Evolutionary conservation across 2,797 vertebrate species (phyloP).

Genomic region (Cyclura pinguis): DNA sequence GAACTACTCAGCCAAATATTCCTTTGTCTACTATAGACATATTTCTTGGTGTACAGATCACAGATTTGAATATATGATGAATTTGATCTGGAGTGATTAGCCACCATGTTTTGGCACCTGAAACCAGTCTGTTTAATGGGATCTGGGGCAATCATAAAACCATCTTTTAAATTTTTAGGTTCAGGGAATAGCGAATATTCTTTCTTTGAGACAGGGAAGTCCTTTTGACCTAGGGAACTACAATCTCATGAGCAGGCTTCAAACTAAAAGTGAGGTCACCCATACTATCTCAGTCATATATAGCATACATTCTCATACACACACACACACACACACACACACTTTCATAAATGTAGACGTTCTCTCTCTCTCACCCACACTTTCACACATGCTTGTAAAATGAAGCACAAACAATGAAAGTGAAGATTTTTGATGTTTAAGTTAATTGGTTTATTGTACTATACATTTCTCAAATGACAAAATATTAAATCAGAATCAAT

Average conservation of each 20-base stretch:
- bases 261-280: background rate
- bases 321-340: background rate
- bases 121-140: background rate
- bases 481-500: conserved; percentile 27
- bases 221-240: background rate
- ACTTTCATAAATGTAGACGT: no score
- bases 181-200: background rate
- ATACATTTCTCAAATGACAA: conserved; percentile 39
- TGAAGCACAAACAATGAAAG: background rate
- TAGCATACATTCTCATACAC: background rate
- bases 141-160: background rate
- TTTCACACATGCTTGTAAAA: background rate
- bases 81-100: background rate
- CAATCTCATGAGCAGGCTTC: background rate
- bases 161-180: background rate
- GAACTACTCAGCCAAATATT: background rate
- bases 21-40: background rate
- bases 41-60: background rate
- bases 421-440: conserved; percentile 10
- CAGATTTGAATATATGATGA: background rate
- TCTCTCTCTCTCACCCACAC: background rate
- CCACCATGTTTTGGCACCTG: background rate
- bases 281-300: background rate
- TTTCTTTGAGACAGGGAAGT: background rate
- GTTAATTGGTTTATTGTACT: conserved; percentile 16